Evolutionary conservation across 2,888 invertebrate species (phyloP).

Genomic region (Monoplex corrugatus): DNA sequence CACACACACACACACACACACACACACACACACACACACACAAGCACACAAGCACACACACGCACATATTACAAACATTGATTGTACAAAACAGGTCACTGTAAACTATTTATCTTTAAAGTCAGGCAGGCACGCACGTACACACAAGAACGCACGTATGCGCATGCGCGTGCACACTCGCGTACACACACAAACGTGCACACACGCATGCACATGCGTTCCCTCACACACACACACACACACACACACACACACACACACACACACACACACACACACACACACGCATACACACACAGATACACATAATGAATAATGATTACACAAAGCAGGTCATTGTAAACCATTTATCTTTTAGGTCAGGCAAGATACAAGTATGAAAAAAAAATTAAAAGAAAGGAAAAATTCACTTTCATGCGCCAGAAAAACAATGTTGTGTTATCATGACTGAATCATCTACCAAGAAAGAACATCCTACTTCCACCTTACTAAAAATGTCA

Average conservation of each 20-base stretch:
- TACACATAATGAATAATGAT: neutral
- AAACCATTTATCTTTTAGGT: too few relatives aligned
- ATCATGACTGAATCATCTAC: too few relatives aligned
- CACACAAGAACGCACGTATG: neutral
- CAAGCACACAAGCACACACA: conserved; percentile 18
- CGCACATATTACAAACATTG: neutral
- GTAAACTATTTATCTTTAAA: neutral
- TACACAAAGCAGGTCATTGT: too few relatives aligned
- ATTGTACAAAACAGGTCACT: neutral
- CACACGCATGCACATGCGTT: neutral
- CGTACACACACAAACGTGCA: neutral
- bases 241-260: conserved; percentile 15
- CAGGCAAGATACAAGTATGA: too few relatives aligned
- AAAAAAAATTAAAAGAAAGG: too few relatives aligned
- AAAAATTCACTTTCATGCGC: too few relatives aligned
- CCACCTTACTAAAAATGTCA: too few relatives aligned
- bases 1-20: conserved; percentile 8
- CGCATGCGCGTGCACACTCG: neutral
- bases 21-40: conserved; percentile 33
- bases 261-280: conserved; percentile 26
- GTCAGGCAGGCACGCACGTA: neutral
- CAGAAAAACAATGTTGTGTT: too few relatives aligned
- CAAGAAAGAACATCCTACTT: too few relatives aligned
- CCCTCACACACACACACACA: conserved; percentile 14
- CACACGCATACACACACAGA: neutral